Conservation (phyloP, 2,888 invertebrate species). For the Ochropacha duplaris region DNA sequence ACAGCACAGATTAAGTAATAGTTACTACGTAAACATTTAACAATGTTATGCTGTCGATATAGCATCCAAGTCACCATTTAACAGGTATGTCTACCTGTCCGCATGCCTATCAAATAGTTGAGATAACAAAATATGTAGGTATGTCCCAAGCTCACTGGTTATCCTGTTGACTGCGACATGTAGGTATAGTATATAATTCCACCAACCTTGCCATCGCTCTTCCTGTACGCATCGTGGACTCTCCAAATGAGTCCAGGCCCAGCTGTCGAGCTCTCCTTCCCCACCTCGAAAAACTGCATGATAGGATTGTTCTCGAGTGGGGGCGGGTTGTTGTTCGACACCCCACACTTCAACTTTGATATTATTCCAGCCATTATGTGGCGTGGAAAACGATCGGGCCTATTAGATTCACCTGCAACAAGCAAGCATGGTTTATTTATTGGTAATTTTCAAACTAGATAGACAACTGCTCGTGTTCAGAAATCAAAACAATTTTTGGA, state of each 20-base stretch:
- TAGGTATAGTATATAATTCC: neutral
- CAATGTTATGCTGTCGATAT: no score
- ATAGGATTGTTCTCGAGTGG: constrained; percentile 90
- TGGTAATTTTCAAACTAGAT: neutral
- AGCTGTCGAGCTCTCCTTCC: constrained; percentile 89
- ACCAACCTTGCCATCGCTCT: constrained; percentile 94
- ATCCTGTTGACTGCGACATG: neutral
- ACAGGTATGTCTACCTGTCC: no score
- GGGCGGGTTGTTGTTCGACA: constrained; percentile 36
- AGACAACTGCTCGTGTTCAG: neutral
- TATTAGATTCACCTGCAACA: constrained; percentile 21
- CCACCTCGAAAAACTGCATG: constrained; percentile 93
- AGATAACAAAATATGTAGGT: no score
- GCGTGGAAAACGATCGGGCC: constrained; percentile 24
- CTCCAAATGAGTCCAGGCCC: constrained; percentile 97
- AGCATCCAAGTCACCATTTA: no score
- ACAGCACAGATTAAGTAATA: no score
- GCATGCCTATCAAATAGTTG: no score
- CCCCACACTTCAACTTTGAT: constrained; percentile 48
- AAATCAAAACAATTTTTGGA: no score
- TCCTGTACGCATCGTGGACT: constrained; percentile 94
- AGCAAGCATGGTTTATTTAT: neutral
- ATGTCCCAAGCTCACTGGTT: no score
- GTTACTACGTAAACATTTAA: no score
- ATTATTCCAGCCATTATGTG: constrained; percentile 57